phyloP scores from a whole-genome alignment of 2,888 invertebrate species.

The Cancer borealis region DNA sequence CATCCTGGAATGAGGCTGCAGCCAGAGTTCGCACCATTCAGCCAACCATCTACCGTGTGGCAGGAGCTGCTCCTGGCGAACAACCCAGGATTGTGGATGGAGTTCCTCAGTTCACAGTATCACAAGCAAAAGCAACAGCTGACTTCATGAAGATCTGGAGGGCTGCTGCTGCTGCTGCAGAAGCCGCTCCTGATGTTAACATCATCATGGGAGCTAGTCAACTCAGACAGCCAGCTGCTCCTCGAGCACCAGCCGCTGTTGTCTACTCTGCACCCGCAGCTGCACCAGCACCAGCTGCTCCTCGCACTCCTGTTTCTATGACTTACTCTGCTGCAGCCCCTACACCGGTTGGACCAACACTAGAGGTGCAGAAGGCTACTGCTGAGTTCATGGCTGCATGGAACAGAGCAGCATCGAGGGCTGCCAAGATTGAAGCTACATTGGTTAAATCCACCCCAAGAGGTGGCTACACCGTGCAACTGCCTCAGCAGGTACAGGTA shows the following conservation, averaged over 20 bases:
- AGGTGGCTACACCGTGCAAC: constrained; percentile 31
- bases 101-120: constrained; percentile 60
- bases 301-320: neutral
- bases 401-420: constrained; percentile 51
- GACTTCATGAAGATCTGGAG: constrained; percentile 68
- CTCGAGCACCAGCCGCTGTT: neutral
- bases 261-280: neutral
- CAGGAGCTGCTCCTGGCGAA: constrained; percentile 52
- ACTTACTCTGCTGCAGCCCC: constrained; percentile 35
- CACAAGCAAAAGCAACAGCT: constrained; percentile 50
- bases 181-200: constrained; percentile 70
- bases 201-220: constrained; percentile 68
- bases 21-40: constrained; percentile 57
- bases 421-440: constrained; percentile 25
- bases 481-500: constrained; percentile 45
- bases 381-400: constrained; percentile 67
- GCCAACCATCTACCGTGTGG: constrained; percentile 60
- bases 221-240: neutral
- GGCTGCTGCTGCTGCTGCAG: constrained; percentile 67
- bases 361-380: constrained; percentile 61
- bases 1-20: neutral
- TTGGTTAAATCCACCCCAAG: constrained; percentile 27
- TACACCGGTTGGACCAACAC: constrained; percentile 57
- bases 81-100: constrained; percentile 50
- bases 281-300: neutral